Base-by-base conservation (phyloP, 2,113 vertebrate species). In the Erythrocercus mccallii region DNA sequence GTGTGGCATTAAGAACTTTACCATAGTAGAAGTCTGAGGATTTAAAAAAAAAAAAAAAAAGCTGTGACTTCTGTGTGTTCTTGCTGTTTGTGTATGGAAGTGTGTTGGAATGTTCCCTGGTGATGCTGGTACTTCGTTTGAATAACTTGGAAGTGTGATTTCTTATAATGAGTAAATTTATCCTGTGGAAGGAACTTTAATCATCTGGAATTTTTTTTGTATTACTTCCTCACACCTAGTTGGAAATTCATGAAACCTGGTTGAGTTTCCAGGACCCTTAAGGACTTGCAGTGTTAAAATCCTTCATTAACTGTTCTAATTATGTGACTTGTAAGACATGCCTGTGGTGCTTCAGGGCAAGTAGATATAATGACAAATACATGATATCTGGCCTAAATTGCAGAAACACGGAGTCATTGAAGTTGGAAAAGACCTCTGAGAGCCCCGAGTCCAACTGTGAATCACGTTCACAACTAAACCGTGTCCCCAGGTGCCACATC, bases 281-380 rank as follows among this genome's bases (percentile, higher is more conserved):
- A 88, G 93, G 90, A 86, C 44, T 73, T 73, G 20, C 3, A 94
- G 3, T 30, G 12, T 88, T 90, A 42, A 82, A 96, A 77, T 66
- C 40, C 58, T 86, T 96, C 85, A 95, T 96, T 94, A 96, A 81
- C 81, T 81, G 47, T 64, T 94, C 88, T 83, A 95, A 95, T 95
- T 95, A 92, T 0, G n/a, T 78, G 85, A 19, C 37, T 94, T 91
- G 40, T 60, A 74, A 47, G 57, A 45, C 58, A 47, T 54, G 68
- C 51, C 58, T 73, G 27, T 2, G 6, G 6, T 80, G 81, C 74
- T 90, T 88, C 56, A 50, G 90, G 94, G 91, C 68, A 66, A 68
- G 65, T 33, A 69, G 86, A 18, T 74, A 3, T 64, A 71, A 82
- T 68, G 82, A 72, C 76, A 88, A 81, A 60, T 70, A 66, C 11